These are phyloP conservation scores for Sinohyriopsis cumingii DNA, from an alignment of 2,888 invertebrate species.

Conservation along the genomic window DNA sequence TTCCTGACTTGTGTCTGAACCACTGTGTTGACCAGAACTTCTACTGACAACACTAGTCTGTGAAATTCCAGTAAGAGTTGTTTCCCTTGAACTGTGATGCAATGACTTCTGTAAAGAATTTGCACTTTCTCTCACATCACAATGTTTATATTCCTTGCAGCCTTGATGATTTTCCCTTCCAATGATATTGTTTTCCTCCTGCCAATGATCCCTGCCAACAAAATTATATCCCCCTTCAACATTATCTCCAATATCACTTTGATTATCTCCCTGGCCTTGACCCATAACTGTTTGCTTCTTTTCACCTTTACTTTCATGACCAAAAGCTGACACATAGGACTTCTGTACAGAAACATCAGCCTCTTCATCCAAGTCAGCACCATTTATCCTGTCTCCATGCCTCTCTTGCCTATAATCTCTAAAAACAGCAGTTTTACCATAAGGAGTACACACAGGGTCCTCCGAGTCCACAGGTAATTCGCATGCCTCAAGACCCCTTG, in stretches of 20 bases:
- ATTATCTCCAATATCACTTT: not conserved
- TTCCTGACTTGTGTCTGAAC: slow-evolving; percentile 9
- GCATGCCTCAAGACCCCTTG: slow-evolving; percentile 17
- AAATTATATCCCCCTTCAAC: no score
- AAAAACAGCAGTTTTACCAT: slow-evolving; percentile 31
- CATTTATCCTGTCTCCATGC: no score
- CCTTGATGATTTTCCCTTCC: not conserved
- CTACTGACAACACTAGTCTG: not conserved
- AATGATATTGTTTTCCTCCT: slow-evolving; percentile 1
- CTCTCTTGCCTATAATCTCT: slow-evolving; percentile 5
- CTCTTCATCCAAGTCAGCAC: no score
- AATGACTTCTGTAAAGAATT: not conserved
- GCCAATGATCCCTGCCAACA: not conserved
- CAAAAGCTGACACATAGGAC: no score
- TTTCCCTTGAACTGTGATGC: not conserved
- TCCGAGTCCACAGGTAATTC: slow-evolving; percentile 1
- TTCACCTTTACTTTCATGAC: no score
- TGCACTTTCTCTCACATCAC: not conserved
- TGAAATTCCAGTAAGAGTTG: not conserved
- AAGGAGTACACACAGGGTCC: slow-evolving; percentile 26
- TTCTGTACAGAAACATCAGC: no score
- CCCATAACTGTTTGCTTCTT: no score
- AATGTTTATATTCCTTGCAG: not conserved
- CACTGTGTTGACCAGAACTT: slow-evolving; percentile 5
- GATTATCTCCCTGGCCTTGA: no score